phyloP scores from a whole-genome alignment of 2,113 vertebrate genomes.

The Paratilapia polleni region DNA sequence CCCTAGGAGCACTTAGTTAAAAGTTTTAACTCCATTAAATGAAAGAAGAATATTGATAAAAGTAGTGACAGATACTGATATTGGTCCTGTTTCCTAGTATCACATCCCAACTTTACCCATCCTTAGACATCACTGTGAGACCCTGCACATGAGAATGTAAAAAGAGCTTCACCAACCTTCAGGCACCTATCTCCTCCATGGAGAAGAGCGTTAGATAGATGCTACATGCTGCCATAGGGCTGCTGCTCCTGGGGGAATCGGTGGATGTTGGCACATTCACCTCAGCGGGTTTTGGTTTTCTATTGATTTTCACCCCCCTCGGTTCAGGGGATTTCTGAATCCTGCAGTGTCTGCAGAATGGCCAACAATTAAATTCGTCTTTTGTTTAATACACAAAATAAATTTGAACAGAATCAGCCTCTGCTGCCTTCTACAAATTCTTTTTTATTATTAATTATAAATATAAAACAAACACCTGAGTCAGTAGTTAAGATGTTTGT shows the following conservation, averaged over 20 bases:
- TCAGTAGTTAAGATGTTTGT: background rate
- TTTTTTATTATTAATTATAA: too few species aligned
- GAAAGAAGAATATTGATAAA: background rate
- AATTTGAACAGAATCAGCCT: too few species aligned
- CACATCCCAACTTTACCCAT: background rate
- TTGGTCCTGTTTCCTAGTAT: background rate
- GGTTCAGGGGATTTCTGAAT: background rate
- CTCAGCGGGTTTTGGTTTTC: background rate
- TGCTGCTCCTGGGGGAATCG: background rate
- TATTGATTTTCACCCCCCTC: background rate
- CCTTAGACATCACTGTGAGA: background rate
- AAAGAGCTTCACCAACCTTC: background rate
- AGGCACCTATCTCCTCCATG: background rate
- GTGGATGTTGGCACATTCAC: background rate
- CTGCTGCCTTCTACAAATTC: too few species aligned
- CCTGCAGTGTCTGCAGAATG: background rate
- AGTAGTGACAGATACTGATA: background rate
- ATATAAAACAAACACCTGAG: background rate
- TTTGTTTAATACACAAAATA: background rate
- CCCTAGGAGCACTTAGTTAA: background rate
- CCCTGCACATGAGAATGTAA: background rate
- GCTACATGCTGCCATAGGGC: too few species aligned
- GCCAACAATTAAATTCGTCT: background rate
- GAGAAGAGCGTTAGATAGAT: background rate
- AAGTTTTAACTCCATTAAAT: background rate